These are phyloP conservation scores for Odontothrips loti DNA, from an alignment of 2,888 invertebrate species.

Conservation along the genomic window DNA sequence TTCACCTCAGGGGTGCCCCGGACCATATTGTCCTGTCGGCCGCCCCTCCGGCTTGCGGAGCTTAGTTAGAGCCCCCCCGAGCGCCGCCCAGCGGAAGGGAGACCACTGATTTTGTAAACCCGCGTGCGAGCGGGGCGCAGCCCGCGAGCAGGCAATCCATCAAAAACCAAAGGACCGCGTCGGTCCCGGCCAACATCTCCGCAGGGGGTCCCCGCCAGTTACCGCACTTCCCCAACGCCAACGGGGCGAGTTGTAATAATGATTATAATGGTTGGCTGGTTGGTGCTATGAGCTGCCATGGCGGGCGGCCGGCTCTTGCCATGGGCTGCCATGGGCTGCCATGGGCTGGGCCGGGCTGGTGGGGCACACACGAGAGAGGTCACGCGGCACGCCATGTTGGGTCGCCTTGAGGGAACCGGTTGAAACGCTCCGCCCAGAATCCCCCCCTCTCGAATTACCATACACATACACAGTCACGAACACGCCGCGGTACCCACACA, in stretches of 20 bases:
- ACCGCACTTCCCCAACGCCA: no score
- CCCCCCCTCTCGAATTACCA: conserved; percentile 21
- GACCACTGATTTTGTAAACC: conserved; percentile 8
- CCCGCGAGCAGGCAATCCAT: background rate
- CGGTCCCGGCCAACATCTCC: background rate
- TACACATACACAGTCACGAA: conserved; percentile 19
- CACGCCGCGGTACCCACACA: background rate
- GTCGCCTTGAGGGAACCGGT: conserved; percentile 25
- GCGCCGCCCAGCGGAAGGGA: no score
- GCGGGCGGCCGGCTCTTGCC: background rate
- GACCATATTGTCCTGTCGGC: background rate
- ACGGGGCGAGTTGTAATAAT: no score
- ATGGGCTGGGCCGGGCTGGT: background rate
- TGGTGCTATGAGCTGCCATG: background rate
- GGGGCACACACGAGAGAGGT: background rate
- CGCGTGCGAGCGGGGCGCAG: no score
- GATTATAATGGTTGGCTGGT: background rate
- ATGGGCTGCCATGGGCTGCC: background rate
- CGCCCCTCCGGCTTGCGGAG: no score
- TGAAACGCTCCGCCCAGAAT: conserved; percentile 15
- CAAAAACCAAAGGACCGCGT: background rate
- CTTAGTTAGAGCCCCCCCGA: no score
- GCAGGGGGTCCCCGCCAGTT: no score
- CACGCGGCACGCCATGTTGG: conserved; percentile 19
- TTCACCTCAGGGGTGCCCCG: no score